A percentile compares a stretch with the other conserved stretches of the same genome.
Conservation (phyloP, 1,140 invertebrate genomes). For the Leptinotarsa defecta region DNA sequence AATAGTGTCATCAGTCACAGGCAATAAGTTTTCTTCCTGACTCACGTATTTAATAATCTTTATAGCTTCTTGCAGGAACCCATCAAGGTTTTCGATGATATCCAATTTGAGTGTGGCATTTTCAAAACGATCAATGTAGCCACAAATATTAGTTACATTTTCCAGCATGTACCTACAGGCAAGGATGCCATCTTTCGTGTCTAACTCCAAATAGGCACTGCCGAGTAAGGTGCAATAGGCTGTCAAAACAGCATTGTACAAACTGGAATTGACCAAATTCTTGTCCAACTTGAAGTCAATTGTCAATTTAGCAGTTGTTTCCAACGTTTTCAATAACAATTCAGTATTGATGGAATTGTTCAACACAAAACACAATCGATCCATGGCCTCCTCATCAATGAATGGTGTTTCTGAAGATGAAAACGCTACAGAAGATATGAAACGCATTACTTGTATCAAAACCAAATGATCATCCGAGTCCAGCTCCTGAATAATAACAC, state of each 20-base stretch:
- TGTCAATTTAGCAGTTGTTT: constrained; percentile 45
- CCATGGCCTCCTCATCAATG: constrained; percentile 59
- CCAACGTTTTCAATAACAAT: constrained; percentile 60
- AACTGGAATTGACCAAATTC: constrained; percentile 32
- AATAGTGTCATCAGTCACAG: constrained; percentile 36
- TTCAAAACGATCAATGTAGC: constrained; percentile 37
- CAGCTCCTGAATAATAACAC: constrained; percentile 61
- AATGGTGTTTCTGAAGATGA: constrained; percentile 55
- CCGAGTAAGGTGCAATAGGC: constrained; percentile 31
- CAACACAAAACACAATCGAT: constrained; percentile 67
- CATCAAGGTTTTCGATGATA: constrained; percentile 17
- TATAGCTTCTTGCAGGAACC: constrained; percentile 24
- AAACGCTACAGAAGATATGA: constrained; percentile 61
- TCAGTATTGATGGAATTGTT: constrained; percentile 70
- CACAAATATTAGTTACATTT: constrained; percentile 41
- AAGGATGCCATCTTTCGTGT: constrained; percentile 31
- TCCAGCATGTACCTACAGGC: constrained; percentile 39
- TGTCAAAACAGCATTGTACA: constrained; percentile 33
- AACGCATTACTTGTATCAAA: constrained; percentile 69
- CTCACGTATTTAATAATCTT: constrained; percentile 40
- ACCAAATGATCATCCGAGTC: constrained; percentile 66
- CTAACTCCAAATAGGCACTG: constrained; percentile 32
- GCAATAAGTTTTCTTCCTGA: constrained; percentile 40
- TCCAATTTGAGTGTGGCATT: constrained; percentile 26
- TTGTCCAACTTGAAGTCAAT: constrained; percentile 42